Base-by-base conservation (phyloP, 2,888 invertebrate genomes). In the Orthosia gothica region DNA sequence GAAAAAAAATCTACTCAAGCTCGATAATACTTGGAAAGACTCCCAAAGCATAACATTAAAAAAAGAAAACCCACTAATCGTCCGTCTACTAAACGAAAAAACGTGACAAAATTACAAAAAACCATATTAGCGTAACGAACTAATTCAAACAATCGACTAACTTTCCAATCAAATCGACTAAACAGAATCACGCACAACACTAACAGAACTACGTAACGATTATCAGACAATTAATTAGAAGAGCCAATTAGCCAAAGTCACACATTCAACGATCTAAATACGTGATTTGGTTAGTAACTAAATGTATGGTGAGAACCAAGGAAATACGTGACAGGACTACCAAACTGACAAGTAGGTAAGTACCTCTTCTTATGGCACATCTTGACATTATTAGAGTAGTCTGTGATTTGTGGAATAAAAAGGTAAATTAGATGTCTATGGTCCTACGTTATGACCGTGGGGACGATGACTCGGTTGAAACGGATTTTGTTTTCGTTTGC, bases 231-330 rank as follows among this genome's bases (percentile, higher is more conserved):
- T 90, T 89, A 90, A 93, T 87, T 86, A 87, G 72, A 92, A 93
- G 92, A 91, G 92, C 91, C 92, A 94, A 92, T 93, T 93, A 93
- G 89, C 82, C 87, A 88, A 92, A 93, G 90, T 91, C 82, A 88
- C 91, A 90, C 87, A 81, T 85, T 84, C 85, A 79, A 73, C 91
- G 91, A 89, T 92, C 92, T 91, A 91, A 82, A 91, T 94, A 95
- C 95, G 95, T 95, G 95, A 88, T 74, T 45, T 26, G 93, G 67
- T 81, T 92, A 75, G 87, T 78, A 89, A 89, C 81, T 76, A 81
- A 73, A 80, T 75, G 70, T 87, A 86, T 88, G 89, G 89, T 92
- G 92, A 89, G 92, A 93, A 92, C 88, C 77, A 82, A 71, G 71
- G 23, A 45, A 45, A 32, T 76, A 91, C 93, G 93, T 93, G 93